Base-by-base conservation (phyloP, 1,140 invertebrate genomes). In the Hetaerina americana region DNA sequence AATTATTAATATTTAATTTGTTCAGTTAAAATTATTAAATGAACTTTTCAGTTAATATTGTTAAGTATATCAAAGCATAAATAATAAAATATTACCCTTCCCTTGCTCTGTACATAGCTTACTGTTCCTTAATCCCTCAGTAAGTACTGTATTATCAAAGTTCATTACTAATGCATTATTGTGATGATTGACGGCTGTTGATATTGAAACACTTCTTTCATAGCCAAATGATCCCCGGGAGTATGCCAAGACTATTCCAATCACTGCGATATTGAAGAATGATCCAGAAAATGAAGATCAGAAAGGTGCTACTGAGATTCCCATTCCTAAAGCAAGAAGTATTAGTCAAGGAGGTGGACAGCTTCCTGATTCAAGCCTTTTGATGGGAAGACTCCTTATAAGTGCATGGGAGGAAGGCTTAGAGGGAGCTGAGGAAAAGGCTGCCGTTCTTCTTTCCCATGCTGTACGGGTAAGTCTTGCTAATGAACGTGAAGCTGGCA, bases 371-470 rank as follows among this genome's bases (percentile, higher is more conserved):
- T 84, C 87, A 66, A 89, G 89, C 0, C 86, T 92, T 74, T 87
- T 93, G 0, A 84, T 91, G 71, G 91, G 91, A 0, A 83, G 92
- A 72, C 85, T 94, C 73, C 85, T 93, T 81, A 83, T 94, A 5
- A 88, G 89, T 66, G 90, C 91, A 24, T 94, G 91, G 92, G 92
- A 94, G 76, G 85, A 87, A 66, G 91, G 91, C 5, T 84, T 94
- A 28, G 88, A 92, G 73, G 89, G 88, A 27, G 90, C 91, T 29
- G 88, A 92, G 73, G 90, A 92, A 76, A 87, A 85, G 75, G 90
- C 90, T 18, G 89, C 90, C 0, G 87, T 89, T 72, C 83, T 92
- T 12, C 84, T 93, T 27, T 87, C 92, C 57, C 85, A 87, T 66
- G 90, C 91, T 26, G 87, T 91, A 5, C 88, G 90, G 78, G 85